Base-by-base conservation (phyloP, 2,797 vertebrate genomes). In the Sebastolobus altivelis region DNA sequence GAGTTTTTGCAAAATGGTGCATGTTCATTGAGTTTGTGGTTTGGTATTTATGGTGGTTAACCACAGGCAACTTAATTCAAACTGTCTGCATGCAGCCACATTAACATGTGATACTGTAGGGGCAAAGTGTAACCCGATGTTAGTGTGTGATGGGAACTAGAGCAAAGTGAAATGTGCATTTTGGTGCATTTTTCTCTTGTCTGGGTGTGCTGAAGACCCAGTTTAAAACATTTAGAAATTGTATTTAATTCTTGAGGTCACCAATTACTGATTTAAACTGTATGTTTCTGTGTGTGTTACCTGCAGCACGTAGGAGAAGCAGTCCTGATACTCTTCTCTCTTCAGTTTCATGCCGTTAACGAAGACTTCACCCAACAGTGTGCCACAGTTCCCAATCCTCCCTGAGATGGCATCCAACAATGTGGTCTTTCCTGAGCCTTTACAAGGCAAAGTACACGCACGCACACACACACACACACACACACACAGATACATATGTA, bases 391-490 rank as follows among this genome's bases (percentile, higher is more conserved):
- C 54, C 94, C 92, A 74, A 99, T 96, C 89, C 98, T 94, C 69
- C 98, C 97, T 0, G 98, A 96, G 86, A 99, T 91, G 74, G 97
- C 96, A 68, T 99, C 98, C 89, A 99, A 74, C 86, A 99, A 90
- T 0, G 98, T 99, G 59, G 98, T 99, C 88, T 99, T 99, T 55
- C 98, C 98, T 8, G 97, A 99, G 61, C 98, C 98, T 99, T 93
- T n/a, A 27, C 14, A 43, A 74, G 33, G 27, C 58, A 88, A 75
- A 49, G 18, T 13, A 14, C 56, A 35, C 65, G 71, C 29, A 71
- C 29, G 69, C 14, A 75, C 43, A 81, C 58, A 77, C n/a, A 81
- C 46, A 58, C 20, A 75, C 5, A 84, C 12, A 80, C 31, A 79
- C 29, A 74, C 37, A 81, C 5, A 79, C 5, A 76, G 4, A 63